Evolutionary conservation across 2,888 invertebrate genomes (phyloP).

Genomic region (Volucella inflata): DNA sequence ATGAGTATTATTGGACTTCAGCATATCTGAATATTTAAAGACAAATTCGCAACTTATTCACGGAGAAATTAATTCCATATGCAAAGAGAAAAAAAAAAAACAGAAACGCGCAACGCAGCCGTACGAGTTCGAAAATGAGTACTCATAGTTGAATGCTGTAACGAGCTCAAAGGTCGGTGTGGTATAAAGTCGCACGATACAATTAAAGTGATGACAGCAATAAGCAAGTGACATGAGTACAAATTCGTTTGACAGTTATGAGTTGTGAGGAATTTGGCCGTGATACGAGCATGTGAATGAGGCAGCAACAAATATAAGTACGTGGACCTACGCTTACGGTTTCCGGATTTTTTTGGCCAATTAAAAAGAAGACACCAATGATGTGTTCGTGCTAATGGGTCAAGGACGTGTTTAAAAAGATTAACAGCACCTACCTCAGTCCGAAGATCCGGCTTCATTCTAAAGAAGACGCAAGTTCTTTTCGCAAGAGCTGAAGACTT

Average conservation of each 20-base stretch:
- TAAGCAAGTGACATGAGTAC: slow-evolving; percentile 27
- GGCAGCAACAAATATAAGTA: no score
- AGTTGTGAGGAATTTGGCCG: slow-evolving; percentile 1
- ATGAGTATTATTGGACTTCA: slow-evolving; percentile 23
- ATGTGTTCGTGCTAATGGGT: no score
- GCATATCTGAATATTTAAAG: slow-evolving; percentile 64
- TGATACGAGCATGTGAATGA: no score
- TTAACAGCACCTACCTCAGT: no score
- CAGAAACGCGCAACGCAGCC: neutral
- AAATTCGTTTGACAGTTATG: slow-evolving; percentile 12
- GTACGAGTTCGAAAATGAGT: neutral
- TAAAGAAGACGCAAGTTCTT: no score
- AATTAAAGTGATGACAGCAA: slow-evolving; percentile 43
- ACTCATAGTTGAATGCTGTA: slow-evolving; percentile 15
- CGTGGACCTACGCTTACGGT: no score
- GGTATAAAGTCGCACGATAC: slow-evolving; percentile 60
- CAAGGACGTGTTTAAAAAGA: no score
- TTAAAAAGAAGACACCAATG: no score
- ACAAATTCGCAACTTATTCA: slow-evolving; percentile 60
- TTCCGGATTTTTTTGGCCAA: no score
- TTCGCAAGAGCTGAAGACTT: no score
- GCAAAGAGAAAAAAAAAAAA: slow-evolving; percentile 1
- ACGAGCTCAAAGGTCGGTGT: slow-evolving; percentile 58
- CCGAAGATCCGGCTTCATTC: no score
- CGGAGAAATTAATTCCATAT: slow-evolving; percentile 61